phyloP scores from a whole-genome alignment of 2,113 vertebrate species.

The Sterrhoptilus dennistouni region DNA sequence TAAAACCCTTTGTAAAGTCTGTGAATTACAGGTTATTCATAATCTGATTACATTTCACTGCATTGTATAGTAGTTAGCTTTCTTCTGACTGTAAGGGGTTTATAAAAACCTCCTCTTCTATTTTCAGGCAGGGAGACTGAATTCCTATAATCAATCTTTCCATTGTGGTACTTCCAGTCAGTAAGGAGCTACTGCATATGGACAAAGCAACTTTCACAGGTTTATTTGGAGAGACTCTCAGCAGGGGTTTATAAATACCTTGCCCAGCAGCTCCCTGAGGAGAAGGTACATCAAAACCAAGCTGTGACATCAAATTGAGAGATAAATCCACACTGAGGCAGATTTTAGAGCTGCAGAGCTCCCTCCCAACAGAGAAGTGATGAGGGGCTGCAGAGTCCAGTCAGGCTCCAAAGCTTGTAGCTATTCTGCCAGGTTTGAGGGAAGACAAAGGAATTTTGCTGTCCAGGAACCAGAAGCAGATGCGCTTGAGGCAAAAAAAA shows the following conservation, averaged over 20 bases:
- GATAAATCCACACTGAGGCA: background rate
- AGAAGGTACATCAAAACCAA: slow-evolving; percentile 27
- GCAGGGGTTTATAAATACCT: background rate
- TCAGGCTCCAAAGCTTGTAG: background rate
- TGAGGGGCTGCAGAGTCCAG: background rate
- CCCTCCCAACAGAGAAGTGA: background rate
- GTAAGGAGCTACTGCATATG: background rate
- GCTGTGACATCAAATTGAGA: slow-evolving; percentile 17
- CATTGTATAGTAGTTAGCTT: background rate
- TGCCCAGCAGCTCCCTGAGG: background rate
- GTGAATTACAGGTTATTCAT: slow-evolving; percentile 50
- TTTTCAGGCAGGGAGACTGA: background rate
- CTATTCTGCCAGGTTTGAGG: background rate
- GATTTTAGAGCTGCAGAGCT: background rate
- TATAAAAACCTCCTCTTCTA: background rate
- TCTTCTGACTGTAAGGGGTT: background rate
- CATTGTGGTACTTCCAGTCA: background rate
- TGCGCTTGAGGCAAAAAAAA: background rate
- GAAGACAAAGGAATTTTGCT: background rate
- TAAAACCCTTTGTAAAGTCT: background rate
- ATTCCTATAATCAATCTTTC: slow-evolving; percentile 4
- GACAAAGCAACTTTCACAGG: background rate
- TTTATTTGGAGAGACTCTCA: background rate
- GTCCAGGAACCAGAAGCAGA: background rate
- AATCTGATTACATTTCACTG: background rate